Percentiles rank a stretch among this genome's conserved stretches.
Conservation (phyloP, 2,113 vertebrate species). For the Condylura cristata region DNA sequence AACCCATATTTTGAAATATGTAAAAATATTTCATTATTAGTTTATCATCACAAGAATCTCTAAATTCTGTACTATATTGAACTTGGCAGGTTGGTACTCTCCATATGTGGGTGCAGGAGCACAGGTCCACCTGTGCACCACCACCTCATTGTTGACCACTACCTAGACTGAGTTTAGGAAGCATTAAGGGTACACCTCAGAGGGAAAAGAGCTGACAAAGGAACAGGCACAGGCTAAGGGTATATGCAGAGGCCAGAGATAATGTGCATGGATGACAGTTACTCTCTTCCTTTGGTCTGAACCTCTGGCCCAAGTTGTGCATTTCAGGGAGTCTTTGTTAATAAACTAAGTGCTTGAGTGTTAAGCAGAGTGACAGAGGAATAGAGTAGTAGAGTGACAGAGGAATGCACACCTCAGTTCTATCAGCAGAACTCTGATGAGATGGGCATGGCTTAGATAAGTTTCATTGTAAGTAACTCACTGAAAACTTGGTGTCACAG, state of each 20-base stretch:
- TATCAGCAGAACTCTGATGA: neutral
- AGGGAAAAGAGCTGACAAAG: neutral
- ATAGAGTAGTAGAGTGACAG: neutral
- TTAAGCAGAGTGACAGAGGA: neutral
- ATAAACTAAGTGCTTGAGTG: neutral
- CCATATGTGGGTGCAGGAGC: neutral
- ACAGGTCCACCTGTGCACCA: neutral
- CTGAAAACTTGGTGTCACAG: neutral
- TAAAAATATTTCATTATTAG: neutral
- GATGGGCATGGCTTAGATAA: neutral
- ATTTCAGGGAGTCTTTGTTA: neutral
- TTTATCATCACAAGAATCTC: neutral
- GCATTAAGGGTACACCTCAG: neutral
- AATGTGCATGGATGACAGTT: neutral
- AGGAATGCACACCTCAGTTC: neutral
- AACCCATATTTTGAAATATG: neutral
- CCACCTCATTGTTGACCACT: neutral
- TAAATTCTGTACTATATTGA: neutral
- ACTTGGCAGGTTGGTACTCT: neutral
- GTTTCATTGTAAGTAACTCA: neutral
- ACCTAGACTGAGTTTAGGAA: neutral
- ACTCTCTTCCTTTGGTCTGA: neutral
- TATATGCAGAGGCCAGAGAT: neutral
- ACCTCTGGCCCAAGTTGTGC: neutral
- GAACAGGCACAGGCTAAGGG: neutral